Evolutionary conservation across 2,797 vertebrate species (phyloP).

Genomic region (Silurus lanzhouensis): DNA sequence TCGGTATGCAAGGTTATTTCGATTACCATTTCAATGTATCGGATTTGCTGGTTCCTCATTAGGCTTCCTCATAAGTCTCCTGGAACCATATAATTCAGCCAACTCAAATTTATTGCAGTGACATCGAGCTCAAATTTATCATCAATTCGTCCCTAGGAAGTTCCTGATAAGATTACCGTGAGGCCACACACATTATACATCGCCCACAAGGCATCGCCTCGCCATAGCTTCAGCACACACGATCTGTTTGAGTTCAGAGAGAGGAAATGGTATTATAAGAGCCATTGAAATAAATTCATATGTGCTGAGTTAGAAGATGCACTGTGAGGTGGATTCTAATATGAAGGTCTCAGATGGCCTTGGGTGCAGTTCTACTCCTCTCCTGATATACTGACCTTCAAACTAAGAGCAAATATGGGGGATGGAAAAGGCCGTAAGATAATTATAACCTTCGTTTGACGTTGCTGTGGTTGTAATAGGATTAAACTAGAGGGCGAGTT

Average conservation of each 20-base stretch:
- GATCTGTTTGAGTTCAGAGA: neutral
- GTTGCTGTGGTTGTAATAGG: conserved; percentile 12
- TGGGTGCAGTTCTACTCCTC: conserved; percentile 17
- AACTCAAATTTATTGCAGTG: neutral
- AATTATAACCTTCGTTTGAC: conserved; percentile 27
- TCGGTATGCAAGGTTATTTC: neutral
- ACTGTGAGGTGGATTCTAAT: conserved; percentile 20
- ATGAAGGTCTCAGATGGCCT: conserved; percentile 45
- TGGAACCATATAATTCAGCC: neutral
- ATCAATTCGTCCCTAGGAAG: neutral
- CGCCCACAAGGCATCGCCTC: neutral
- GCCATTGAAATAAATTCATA: conserved; percentile 37
- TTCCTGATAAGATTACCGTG: neutral
- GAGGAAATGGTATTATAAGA: conserved; percentile 8
- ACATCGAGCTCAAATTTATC: neutral
- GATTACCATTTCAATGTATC: neutral
- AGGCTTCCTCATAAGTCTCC: neutral
- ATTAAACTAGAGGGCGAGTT: conserved; percentile 13
- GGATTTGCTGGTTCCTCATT: neutral
- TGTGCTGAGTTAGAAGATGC: neutral
- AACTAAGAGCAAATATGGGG: conserved; percentile 38
- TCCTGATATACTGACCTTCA: conserved; percentile 36
- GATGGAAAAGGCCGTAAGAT: conserved; percentile 22
- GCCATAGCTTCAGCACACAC: neutral
- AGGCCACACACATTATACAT: neutral